Conservation (phyloP, 2,797 vertebrate genomes). For the Falco columbarius region DNA sequence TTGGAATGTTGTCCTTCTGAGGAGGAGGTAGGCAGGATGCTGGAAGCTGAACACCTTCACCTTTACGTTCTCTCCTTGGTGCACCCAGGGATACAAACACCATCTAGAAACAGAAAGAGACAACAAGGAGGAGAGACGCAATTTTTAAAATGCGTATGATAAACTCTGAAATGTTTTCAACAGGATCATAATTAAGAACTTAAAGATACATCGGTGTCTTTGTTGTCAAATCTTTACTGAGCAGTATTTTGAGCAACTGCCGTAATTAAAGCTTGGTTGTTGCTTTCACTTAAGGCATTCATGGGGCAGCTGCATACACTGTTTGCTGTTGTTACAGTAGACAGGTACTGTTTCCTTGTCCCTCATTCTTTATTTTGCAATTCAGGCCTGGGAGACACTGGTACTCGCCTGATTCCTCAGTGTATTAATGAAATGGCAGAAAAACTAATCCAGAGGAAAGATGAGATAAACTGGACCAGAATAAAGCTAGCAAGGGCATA, state of each 20-base stretch:
- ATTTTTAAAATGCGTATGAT: not conserved
- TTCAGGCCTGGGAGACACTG: not conserved
- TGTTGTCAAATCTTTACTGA: not conserved
- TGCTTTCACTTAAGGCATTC: not conserved
- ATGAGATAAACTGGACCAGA: not conserved
- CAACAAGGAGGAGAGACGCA: not conserved
- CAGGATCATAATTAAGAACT: not conserved
- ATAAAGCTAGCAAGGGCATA: rapidly evolving
- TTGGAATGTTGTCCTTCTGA: constrained; percentile 98
- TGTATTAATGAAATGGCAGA: not conserved
- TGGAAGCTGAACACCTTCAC: constrained; percentile 94
- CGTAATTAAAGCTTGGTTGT: not conserved
- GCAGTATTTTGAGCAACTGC: not conserved
- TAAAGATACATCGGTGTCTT: not conserved
- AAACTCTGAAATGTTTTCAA: not conserved
- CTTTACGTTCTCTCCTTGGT: constrained; percentile 93
- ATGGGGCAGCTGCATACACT: not conserved
- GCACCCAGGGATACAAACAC: constrained; percentile 98
- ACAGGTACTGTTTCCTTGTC: not conserved
- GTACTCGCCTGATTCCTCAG: not conserved
- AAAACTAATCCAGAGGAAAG: not conserved
- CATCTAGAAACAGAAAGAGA: constrained; percentile 82
- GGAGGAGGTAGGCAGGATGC: constrained; percentile 96
- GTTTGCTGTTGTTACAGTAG: not conserved
- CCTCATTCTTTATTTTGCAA: not conserved